These are phyloP conservation scores for Thaumatotibia leucotreta DNA, from an alignment of 1,140 invertebrate genomes.

Conservation along the genomic window DNA sequence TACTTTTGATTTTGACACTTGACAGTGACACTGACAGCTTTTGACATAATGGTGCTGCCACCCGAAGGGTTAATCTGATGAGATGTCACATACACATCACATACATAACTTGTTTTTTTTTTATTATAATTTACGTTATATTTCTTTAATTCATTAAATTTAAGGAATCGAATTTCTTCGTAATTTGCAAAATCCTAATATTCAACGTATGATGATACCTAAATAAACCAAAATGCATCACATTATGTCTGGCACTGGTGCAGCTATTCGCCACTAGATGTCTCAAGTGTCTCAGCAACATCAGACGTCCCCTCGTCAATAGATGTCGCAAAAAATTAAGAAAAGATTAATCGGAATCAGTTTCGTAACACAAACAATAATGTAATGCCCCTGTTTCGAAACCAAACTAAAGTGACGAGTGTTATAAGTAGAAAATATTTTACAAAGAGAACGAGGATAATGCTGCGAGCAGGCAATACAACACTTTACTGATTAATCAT, in stretches of 20 bases:
- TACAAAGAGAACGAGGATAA: background rate
- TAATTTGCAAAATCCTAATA: too few relatives aligned
- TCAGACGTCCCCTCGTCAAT: slow-evolving; percentile 20
- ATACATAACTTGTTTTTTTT: too few relatives aligned
- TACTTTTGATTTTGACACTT: too few relatives aligned
- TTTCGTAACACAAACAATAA: background rate
- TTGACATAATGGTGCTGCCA: too few relatives aligned
- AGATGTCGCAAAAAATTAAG: slow-evolving; percentile 27
- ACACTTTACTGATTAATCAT: background rate
- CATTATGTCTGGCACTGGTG: background rate
- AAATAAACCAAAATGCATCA: too few relatives aligned
- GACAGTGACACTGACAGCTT: too few relatives aligned
- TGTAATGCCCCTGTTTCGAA: background rate
- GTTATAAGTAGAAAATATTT: background rate
- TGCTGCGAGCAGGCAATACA: background rate
- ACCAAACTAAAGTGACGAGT: background rate
- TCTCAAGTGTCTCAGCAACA: background rate
- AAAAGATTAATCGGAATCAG: background rate
- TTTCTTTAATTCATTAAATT: too few relatives aligned
- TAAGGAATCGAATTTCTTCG: too few relatives aligned
- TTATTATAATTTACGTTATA: too few relatives aligned
- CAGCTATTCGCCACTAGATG: background rate
- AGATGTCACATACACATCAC: too few relatives aligned
- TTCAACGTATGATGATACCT: too few relatives aligned
- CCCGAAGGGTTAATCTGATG: too few relatives aligned